Conservation (phyloP, 2,113 vertebrate genomes). For the Origma solitaria region DNA sequence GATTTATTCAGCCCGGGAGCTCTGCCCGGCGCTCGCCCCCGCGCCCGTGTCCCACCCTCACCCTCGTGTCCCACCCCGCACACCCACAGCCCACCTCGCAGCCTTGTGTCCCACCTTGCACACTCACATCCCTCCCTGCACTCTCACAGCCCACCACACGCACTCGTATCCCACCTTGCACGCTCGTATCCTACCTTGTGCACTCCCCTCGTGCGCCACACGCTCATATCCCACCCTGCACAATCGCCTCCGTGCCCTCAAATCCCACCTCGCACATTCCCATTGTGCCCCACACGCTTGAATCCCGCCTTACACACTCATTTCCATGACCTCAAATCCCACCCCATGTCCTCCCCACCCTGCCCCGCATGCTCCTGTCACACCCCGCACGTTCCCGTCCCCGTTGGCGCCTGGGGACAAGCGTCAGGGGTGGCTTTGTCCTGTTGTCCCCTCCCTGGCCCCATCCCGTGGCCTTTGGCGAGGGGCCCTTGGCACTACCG, state of each 20-base stretch:
- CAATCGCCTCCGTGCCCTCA: too few species aligned
- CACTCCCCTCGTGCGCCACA: not conserved
- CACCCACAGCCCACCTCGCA: not conserved
- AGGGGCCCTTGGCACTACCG: not conserved
- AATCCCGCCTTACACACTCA: not conserved
- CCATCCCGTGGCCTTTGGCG: not conserved
- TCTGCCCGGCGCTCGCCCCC: not conserved
- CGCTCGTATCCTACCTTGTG: not conserved
- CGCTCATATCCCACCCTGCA: not conserved
- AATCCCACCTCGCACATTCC: too few species aligned
- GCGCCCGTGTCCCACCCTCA: not conserved
- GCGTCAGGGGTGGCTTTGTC: not conserved
- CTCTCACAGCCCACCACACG: not conserved
- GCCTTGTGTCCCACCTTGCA: not conserved
- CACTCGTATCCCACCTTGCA: not conserved
- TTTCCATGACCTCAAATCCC: not conserved
- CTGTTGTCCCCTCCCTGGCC: not conserved
- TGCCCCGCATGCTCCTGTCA: not conserved
- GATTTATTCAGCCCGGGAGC: constrained; percentile 49
- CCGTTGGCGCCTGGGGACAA: not conserved
- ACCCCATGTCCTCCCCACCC: not conserved
- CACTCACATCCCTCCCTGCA: not conserved
- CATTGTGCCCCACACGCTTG: not conserved
- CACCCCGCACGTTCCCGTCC: not conserved
- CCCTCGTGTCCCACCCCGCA: not conserved